phyloP scores from a whole-genome alignment of 92 coral and sea anemone genomes.

The Nematostella vectensis region DNA sequence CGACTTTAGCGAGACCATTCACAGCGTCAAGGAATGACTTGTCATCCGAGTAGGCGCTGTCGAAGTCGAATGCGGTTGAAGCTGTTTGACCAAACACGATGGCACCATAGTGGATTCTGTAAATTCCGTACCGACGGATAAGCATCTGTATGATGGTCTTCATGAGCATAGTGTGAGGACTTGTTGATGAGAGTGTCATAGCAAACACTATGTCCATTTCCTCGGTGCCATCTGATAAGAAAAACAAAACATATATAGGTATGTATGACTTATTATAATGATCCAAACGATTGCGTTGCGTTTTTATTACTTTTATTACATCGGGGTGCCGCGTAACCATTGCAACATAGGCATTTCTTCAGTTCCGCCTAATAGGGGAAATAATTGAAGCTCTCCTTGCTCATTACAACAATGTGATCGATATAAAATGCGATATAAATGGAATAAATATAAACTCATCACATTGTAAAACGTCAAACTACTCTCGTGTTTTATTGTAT shows the following conservation, averaged over 20 bases:
- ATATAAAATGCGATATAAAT: no score
- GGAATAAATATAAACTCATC: no score
- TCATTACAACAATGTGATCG: no score
- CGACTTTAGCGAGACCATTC: background rate
- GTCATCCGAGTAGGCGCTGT: constrained; percentile 7
- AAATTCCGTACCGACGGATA: constrained; percentile 16
- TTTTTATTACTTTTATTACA: no score
- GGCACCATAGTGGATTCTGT: constrained; percentile 15
- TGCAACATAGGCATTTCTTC: no score
- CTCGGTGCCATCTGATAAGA: constrained; percentile 3
- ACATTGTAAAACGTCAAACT: no score
- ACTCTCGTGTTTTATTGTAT: no score
- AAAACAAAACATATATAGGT: background rate
- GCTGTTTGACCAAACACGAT: constrained; percentile 11
- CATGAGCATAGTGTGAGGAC: constrained; percentile 3
- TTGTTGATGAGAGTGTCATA: constrained; percentile 3
- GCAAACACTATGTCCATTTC: constrained; percentile 21
- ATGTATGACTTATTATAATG: background rate
- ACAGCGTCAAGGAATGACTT: constrained; percentile 6
- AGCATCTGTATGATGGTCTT: constrained; percentile 8
- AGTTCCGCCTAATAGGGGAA: no score
- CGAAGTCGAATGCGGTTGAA: constrained; percentile 14
- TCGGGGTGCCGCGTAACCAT: no score
- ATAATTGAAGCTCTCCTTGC: no score
- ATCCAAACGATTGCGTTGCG: no score